A percentile compares a stretch with the other conserved stretches of the same genome.
These are phyloP conservation scores for Leptoteleia sp. DNA, from an alignment of 1,140 invertebrate species.

Conservation along the genomic window DNA sequence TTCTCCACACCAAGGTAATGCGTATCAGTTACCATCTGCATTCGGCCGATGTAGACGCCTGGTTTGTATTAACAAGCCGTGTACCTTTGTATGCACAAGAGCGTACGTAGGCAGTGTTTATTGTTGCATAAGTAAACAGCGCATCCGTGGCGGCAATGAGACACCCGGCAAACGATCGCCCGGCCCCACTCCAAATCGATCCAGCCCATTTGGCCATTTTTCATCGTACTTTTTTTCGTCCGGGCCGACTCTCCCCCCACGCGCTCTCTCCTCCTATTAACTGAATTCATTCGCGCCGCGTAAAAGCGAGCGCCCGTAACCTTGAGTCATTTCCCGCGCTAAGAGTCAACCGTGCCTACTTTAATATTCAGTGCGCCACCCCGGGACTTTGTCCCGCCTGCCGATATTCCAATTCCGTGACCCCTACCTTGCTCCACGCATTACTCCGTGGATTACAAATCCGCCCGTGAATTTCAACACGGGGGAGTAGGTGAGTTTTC, in stretches of 20 bases:
- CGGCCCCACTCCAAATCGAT: constrained; percentile 40
- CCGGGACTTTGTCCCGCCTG: too few relatives aligned
- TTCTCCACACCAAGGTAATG: constrained; percentile 59
- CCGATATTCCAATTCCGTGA: too few relatives aligned
- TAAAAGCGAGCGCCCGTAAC: too few relatives aligned
- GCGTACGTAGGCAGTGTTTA: constrained; percentile 71
- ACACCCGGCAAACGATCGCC: constrained; percentile 48
- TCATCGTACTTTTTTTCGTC: too few relatives aligned
- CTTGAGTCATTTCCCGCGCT: too few relatives aligned
- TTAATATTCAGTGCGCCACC: too few relatives aligned
- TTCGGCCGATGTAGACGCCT: constrained; percentile 58
- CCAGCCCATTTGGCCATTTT: constrained; percentile 39
- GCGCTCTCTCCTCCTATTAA: constrained; percentile 16
- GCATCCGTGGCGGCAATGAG: constrained; percentile 67
- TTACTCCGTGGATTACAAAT: too few relatives aligned
- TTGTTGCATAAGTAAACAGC: constrained; percentile 74
- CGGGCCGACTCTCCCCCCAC: too few relatives aligned
- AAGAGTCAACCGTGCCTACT: too few relatives aligned
- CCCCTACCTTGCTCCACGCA: too few relatives aligned
- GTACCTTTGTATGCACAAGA: constrained; percentile 70
- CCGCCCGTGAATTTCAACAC: too few relatives aligned
- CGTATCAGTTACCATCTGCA: constrained; percentile 65
- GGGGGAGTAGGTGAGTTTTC: too few relatives aligned
- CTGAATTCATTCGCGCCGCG: constrained; percentile 30
- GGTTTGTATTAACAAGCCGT: constrained; percentile 60